These are phyloP conservation scores for Nothocercus julius DNA, from an alignment of 2,113 vertebrate species.

Conservation along the genomic window DNA sequence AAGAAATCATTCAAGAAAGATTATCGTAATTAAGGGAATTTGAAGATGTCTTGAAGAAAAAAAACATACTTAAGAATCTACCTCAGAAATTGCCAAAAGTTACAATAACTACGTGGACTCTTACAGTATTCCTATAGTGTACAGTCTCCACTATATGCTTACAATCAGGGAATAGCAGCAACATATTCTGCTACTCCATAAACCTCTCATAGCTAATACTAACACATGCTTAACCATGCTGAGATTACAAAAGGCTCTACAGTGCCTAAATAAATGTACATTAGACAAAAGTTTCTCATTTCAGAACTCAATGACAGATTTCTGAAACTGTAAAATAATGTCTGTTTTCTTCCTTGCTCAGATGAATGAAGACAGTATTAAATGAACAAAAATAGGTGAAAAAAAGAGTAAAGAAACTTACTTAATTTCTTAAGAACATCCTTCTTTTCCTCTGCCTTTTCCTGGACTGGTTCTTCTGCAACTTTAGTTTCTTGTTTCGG, in stretches of 20 bases:
- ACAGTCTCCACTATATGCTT: background rate
- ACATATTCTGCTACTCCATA: background rate
- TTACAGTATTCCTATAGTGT: background rate
- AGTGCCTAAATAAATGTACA: background rate
- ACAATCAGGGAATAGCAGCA: background rate
- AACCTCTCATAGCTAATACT: background rate
- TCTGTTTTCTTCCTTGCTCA: background rate
- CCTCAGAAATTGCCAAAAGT: background rate
- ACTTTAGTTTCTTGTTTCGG: constrained; percentile 81
- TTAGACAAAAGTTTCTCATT: background rate
- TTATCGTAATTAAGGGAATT: background rate
- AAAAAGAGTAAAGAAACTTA: constrained; percentile 12
- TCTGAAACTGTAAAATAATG: background rate
- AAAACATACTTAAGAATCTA: background rate
- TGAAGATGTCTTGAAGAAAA: background rate
- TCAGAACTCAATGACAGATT: background rate
- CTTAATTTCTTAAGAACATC: constrained; percentile 82
- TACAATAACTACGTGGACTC: background rate
- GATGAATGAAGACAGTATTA: background rate
- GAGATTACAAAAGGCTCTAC: background rate
- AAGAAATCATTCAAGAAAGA: too few species aligned
- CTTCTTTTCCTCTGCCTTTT: constrained; percentile 83
- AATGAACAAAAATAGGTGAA: background rate
- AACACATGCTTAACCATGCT: background rate
- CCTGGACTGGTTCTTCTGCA: constrained; percentile 71